phyloP scores from a whole-genome alignment of 2,888 invertebrate species.

The Neelides folsomi region DNA sequence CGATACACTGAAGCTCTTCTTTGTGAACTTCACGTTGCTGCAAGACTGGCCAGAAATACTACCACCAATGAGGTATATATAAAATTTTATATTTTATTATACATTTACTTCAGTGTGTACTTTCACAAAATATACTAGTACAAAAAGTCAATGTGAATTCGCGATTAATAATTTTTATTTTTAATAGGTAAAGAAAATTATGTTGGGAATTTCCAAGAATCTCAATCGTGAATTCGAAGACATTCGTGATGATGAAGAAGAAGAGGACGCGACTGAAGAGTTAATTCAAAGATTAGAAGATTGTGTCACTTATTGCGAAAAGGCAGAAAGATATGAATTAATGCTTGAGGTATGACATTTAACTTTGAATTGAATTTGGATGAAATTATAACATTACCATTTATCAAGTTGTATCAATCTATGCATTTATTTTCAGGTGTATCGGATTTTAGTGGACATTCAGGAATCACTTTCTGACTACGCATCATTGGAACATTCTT shows the following conservation, averaged over 20 bases:
- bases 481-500: conserved; percentile 31
- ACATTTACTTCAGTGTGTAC: background rate
- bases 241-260: conserved; percentile 23
- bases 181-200: conserved; percentile 23
- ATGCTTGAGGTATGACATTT: conserved; percentile 29
- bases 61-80: conserved; percentile 26
- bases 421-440: conserved; percentile 17
- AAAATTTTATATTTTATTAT: background rate
- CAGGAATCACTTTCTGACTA: conserved; percentile 33
- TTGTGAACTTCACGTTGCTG: conserved; percentile 32
- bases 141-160: background rate
- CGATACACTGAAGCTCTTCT: conserved; percentile 31
- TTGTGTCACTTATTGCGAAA: conserved; percentile 28
- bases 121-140: background rate
- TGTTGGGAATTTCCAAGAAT: conserved; percentile 31
- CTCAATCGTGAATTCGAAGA: conserved; percentile 31
- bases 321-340: conserved; percentile 30
- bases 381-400: background rate
- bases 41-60: conserved; percentile 28
- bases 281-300: conserved; percentile 29
- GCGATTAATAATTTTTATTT: background rate
- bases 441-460: conserved; percentile 31
- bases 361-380: background rate
- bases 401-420: background rate
- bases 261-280: conserved; percentile 32